Evolutionary conservation across 1,140 invertebrate genomes (phyloP), one percentile per base, ranked within the genome.

Genomic region (Dufourea novaeangliae): DNA sequence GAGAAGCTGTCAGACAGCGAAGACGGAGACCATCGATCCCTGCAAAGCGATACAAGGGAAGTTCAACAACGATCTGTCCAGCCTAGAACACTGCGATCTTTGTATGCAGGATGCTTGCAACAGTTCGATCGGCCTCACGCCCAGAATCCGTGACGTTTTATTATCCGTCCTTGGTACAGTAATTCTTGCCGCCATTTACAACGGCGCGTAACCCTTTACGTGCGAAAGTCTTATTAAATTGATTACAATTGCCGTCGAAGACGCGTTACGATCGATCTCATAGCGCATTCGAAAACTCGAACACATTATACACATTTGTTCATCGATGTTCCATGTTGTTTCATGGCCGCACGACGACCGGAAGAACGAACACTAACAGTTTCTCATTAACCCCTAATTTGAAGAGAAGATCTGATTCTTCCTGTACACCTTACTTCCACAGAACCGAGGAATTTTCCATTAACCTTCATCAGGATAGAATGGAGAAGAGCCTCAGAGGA

Each of bases 51-150:
- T 85, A 8, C 11, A 79, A 17, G 32, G 56, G 0, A 87, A 87
- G 56, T 29, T 82, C n/a, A 63, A 77, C 12, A 37, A 34, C 11
- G 11, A 61, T 50, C 20, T 37, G 0, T 59, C 12, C 14, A 64
- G 12, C 1, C 62, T 90, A 41, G 61, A 85, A 27, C 78, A 50
- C 34, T 92, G 91, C 69, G 71, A 59, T 0, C 62, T 89, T 0
- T 92, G 91, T 66, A 52, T 63, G 4, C 67, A 71, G 8, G 88
- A 92, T 1, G 83, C 75, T 29, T 92, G 91, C 78, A 92, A 92
- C 34, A 77, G 84, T 10, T 70, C 84, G 0, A 66, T 37, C 20
- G 14, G 17, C 10, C 0, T 70, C 10, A 80, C 83, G 11, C 69
- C 89, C 0, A 56, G 75, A 59, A 83, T 85, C 20, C 52, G 82